Evolutionary conservation across 2,113 vertebrate genomes (phyloP).

Genomic region (Tyrannus savana): DNA sequence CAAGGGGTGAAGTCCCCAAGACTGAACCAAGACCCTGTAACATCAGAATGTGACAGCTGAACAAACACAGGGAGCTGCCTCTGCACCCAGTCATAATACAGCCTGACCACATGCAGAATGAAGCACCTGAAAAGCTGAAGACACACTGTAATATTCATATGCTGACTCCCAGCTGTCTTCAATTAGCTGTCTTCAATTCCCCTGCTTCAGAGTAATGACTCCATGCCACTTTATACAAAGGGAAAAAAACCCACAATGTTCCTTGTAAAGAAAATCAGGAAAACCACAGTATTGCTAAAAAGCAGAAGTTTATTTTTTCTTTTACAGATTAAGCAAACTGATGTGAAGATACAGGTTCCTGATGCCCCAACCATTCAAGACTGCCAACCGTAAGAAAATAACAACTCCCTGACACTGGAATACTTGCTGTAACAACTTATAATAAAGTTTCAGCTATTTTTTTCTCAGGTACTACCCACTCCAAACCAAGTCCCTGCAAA

Average conservation of each 20-base stretch:
- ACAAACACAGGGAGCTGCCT: neutral
- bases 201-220: neutral
- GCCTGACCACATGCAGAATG: neutral
- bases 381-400: neutral
- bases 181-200: neutral
- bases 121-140: neutral
- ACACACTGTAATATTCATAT: neutral
- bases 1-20: accelerated
- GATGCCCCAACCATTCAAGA: neutral
- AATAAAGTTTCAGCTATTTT: neutral
- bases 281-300: neutral
- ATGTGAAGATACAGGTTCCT: neutral
- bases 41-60: neutral
- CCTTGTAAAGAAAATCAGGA: neutral
- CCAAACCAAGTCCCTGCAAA: neutral
- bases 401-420: neutral
- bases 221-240: neutral
- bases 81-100: no score
- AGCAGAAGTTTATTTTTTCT: neutral
- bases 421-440: neutral
- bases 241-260: accelerated
- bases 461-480: neutral
- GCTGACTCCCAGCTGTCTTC: neutral
- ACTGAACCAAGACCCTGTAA: neutral
- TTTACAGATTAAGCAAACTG: neutral